A percentile compares a stretch with the other conserved stretches of the same genome.
These are phyloP conservation scores for Apaloderma vittatum DNA, from an alignment of 2,113 vertebrate species.

Conservation along the genomic window DNA sequence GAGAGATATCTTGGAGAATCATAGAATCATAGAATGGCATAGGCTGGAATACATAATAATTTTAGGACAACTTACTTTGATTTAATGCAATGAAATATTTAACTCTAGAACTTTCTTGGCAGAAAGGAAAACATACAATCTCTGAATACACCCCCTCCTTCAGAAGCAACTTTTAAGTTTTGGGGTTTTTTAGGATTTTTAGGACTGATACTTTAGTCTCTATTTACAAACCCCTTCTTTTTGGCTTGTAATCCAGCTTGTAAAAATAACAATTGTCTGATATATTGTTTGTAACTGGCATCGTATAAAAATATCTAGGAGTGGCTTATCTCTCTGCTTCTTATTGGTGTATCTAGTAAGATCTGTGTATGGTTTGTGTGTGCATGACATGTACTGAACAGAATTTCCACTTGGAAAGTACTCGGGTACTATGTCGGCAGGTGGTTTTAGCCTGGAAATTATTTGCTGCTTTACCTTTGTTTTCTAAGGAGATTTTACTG, in stretches of 20 bases:
- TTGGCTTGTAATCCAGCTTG: background rate
- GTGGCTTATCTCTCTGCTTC: background rate
- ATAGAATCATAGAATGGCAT: too few relatives aligned
- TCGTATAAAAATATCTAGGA: background rate
- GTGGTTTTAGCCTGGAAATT: background rate
- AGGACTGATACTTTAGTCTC: background rate
- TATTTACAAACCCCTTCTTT: background rate
- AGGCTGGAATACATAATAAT: too few relatives aligned
- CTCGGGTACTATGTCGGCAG: background rate
- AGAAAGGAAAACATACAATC: background rate
- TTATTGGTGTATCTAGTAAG: background rate
- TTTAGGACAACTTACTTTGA: background rate
- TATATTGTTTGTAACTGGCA: background rate
- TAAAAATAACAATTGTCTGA: background rate
- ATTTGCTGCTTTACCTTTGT: background rate
- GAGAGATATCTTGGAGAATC: background rate
- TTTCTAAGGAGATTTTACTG: background rate
- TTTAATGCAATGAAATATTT: background rate
- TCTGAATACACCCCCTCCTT: background rate
- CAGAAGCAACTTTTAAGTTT: background rate
- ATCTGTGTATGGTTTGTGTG: background rate
- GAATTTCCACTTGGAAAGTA: background rate
- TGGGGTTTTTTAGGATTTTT: background rate
- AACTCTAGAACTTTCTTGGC: background rate
- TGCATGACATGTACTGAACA: fast-evolving